Percentiles rank a stretch among this genome's conserved stretches.
These are phyloP conservation scores for Ypsolopha sequella DNA, from an alignment of 2,888 invertebrate species.

Conservation along the genomic window DNA sequence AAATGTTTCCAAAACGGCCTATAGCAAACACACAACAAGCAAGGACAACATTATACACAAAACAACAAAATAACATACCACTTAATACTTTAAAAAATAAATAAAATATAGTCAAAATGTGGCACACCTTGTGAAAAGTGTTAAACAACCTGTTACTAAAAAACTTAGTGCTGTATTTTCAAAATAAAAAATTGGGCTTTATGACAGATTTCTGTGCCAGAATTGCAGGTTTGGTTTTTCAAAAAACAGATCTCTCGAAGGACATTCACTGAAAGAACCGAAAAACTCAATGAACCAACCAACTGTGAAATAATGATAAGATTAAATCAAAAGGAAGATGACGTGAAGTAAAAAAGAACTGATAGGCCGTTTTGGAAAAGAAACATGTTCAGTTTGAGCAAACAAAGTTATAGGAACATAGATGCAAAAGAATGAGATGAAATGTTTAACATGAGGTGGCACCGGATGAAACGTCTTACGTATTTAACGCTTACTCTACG, in stretches of 20 bases:
- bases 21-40: slow-evolving; percentile 70
- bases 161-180: slow-evolving; percentile 41
- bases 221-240: slow-evolving; percentile 49
- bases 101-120: slow-evolving; percentile 46
- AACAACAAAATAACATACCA: slow-evolving; percentile 49
- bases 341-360: slow-evolving; percentile 49
- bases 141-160: slow-evolving; percentile 39
- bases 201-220: slow-evolving; percentile 20
- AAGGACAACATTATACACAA: slow-evolving; percentile 57
- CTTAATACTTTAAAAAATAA: slow-evolving; percentile 24
- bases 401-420: slow-evolving; percentile 47
- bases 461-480: slow-evolving; percentile 22
- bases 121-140: slow-evolving; percentile 34
- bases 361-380: slow-evolving; percentile 72
- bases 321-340: slow-evolving; percentile 50
- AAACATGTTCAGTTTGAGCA: slow-evolving; percentile 57
- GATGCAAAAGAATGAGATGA: slow-evolving; percentile 47
- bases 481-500: slow-evolving; percentile 32
- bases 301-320: slow-evolving; percentile 49
- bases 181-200: slow-evolving; percentile 44
- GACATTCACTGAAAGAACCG: slow-evolving; percentile 55
- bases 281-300: slow-evolving; percentile 31
- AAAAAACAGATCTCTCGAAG: slow-evolving; percentile 71
- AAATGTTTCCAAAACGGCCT: slow-evolving; percentile 68
- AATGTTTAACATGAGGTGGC: slow-evolving; percentile 30